phyloP scores from a whole-genome alignment of 2,797 vertebrate species.

The Notamacropus eugenii region DNA sequence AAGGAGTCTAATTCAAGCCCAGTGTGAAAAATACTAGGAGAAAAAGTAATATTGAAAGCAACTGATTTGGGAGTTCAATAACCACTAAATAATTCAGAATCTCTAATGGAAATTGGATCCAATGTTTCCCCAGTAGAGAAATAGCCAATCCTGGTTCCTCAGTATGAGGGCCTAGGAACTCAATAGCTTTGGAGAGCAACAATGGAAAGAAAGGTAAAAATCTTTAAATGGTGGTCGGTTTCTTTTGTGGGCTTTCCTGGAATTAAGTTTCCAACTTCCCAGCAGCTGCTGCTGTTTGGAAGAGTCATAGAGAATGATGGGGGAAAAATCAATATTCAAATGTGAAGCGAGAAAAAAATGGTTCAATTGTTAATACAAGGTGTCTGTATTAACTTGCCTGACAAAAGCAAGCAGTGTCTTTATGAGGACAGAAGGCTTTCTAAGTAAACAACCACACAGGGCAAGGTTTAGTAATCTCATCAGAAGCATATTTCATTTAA shows the following conservation, averaged over 20 bases:
- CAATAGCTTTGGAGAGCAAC: slow-evolving; percentile 70
- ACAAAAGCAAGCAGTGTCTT: slow-evolving; percentile 55
- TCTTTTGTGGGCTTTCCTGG: slow-evolving; percentile 75
- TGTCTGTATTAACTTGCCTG: slow-evolving; percentile 67
- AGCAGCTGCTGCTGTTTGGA: slow-evolving; percentile 63
- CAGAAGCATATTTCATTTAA: slow-evolving; percentile 56
- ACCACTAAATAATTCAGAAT: slow-evolving; percentile 87
- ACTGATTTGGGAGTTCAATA: slow-evolving; percentile 73
- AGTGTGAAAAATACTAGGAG: slow-evolving; percentile 66
- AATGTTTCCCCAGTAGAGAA: slow-evolving; percentile 17
- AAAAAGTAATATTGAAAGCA: slow-evolving; percentile 60
- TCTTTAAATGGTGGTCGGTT: slow-evolving; percentile 70
- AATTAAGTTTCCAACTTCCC: slow-evolving; percentile 67
- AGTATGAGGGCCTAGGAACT: slow-evolving; percentile 68
- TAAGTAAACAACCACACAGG: slow-evolving; percentile 67
- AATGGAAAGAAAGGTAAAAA: slow-evolving; percentile 78
- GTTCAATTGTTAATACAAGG: slow-evolving; percentile 46
- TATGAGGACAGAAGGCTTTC: slow-evolving; percentile 53
- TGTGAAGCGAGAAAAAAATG: slow-evolving; percentile 70
- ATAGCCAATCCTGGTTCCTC: slow-evolving; percentile 60
- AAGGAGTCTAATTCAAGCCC: background rate
- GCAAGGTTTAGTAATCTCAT: slow-evolving; percentile 45
- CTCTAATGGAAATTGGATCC: slow-evolving; percentile 85
- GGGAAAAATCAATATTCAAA: slow-evolving; percentile 78
- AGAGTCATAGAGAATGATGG: slow-evolving; percentile 18